Evolutionary conservation across 2,797 vertebrate species (phyloP).

Genomic region (Tachyglossus aculeatus): DNA sequence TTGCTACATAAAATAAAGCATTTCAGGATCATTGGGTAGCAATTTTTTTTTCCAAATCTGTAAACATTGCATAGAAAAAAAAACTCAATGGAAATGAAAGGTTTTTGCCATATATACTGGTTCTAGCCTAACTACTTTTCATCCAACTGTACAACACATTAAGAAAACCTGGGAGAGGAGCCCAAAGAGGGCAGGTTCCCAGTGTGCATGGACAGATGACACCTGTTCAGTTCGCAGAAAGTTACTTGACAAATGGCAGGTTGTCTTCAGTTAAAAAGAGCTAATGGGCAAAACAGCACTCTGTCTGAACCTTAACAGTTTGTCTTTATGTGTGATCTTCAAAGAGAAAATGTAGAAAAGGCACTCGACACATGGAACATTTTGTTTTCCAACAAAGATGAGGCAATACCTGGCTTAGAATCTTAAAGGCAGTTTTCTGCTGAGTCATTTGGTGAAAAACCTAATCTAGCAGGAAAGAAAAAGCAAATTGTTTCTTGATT

Average conservation of each 20-base stretch:
- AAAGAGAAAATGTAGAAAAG: slow-evolving; percentile 55
- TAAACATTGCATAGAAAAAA: slow-evolving; percentile 47
- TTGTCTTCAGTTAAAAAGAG: slow-evolving; percentile 44
- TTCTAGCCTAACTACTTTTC: not conserved
- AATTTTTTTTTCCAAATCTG: slow-evolving; percentile 35
- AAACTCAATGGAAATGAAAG: not conserved
- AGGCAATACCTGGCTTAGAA: slow-evolving; percentile 34
- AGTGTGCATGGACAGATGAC: slow-evolving; percentile 21
- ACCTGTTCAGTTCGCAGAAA: slow-evolving; percentile 51
- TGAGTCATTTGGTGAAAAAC: slow-evolving; percentile 27
- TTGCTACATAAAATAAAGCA: not conserved
- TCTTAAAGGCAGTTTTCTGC: not conserved
- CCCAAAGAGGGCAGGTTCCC: slow-evolving; percentile 18
- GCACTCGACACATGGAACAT: slow-evolving; percentile 45
- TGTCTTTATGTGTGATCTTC: slow-evolving; percentile 40
- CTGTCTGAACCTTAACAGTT: slow-evolving; percentile 45
- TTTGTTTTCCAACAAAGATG: slow-evolving; percentile 15
- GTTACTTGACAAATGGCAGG: slow-evolving; percentile 55
- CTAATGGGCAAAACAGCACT: slow-evolving; percentile 52
- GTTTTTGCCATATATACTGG: no score
- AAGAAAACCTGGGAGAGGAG: not conserved
- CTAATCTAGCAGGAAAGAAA: slow-evolving; percentile 34
- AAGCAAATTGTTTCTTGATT: slow-evolving; percentile 18
- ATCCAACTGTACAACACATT: not conserved
- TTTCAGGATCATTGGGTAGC: slow-evolving; percentile 5